Base-by-base conservation (phyloP, 2,113 vertebrate genomes). In the Phaethornis superciliosus region DNA sequence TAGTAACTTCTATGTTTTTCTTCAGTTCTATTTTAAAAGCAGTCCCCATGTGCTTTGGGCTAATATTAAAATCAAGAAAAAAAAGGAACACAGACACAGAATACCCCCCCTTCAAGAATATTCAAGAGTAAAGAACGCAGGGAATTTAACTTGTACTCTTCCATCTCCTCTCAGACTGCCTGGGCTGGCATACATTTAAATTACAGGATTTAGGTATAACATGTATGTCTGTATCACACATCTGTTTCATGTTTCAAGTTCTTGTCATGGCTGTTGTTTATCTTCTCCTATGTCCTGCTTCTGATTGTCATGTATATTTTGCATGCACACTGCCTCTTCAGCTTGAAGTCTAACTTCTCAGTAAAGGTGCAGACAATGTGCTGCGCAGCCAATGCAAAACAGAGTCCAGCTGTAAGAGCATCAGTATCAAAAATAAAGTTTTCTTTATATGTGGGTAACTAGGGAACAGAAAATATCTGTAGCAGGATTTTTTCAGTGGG, bases 401-500 rank as follows among this genome's bases (percentile, higher is more conserved):
- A 26, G 12, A 63, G 10, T 42, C 37, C 20, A 69, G 8, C 7
- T 64, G 3, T 28, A 72, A 52, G 4, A 63, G 22, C 33, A 59
- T 9, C 12, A 30, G 26, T 17, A 82, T n/a, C 2, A 71, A 77
- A 93, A 88, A 42, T 13, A 8, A 90, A 64, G 4, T 14, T 81
- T 91, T 86, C 30, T 85, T 93, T 92, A 75, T 6, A 22, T 9
- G 7, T 60, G 35, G 37, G 23, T 84, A 64, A 69, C 22, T n/a
- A 58, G 26, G 24, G 47, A 89, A 88, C 17, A 79, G 40, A 63
- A 72, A 68, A 14, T 32, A 78, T 59, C 63, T 33, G 47, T 40
- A 32, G 42, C 16, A 59, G 30, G 8, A 68, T 2, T 18, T 54
- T 63, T 56, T 76, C 51, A 0, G 0, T 3, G 9, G 6, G 4